These are phyloP conservation scores for Phenganax stokvisi DNA, from an alignment of 92 coral and sea anemone species.

Conservation along the genomic window DNA sequence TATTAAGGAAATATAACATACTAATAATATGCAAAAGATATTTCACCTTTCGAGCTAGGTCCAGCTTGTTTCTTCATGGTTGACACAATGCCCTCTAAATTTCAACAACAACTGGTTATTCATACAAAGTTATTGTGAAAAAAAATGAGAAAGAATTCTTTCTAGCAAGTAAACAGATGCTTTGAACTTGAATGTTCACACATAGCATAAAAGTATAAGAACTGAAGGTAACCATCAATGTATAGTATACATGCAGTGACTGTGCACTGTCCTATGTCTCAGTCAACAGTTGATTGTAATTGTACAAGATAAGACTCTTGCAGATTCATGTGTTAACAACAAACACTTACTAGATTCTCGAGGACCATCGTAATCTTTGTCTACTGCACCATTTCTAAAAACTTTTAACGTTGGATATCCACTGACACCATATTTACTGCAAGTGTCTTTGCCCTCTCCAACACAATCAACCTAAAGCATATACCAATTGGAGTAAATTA, in stretches of 20 bases:
- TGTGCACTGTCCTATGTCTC: no score
- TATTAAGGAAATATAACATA: neutral
- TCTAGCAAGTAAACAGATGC: neutral
- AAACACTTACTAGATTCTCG: conserved; percentile 61
- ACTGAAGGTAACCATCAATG: neutral
- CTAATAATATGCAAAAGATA: neutral
- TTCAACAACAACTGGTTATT: neutral
- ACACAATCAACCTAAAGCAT: conserved; percentile 82
- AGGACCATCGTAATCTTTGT: conserved; percentile 87
- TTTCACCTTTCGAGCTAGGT: conserved; percentile 83
- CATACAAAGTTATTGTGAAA: neutral
- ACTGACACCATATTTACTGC: conserved; percentile 84
- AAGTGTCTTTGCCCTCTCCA: conserved; percentile 73
- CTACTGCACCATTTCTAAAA: conserved; percentile 76
- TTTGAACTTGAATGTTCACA: neutral
- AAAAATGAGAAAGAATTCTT: no score
- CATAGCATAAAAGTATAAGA: neutral
- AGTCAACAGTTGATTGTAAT: neutral
- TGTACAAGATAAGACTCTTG: neutral
- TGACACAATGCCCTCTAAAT: conserved; percentile 68
- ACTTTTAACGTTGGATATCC: conserved; percentile 96
- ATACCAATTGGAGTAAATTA: no score
- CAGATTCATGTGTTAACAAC: neutral
- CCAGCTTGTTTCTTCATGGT: conserved; percentile 88
- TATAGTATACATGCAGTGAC: no score